Base-by-base conservation (phyloP, 2,797 vertebrate species). In the Gambelia wislizenii region DNA sequence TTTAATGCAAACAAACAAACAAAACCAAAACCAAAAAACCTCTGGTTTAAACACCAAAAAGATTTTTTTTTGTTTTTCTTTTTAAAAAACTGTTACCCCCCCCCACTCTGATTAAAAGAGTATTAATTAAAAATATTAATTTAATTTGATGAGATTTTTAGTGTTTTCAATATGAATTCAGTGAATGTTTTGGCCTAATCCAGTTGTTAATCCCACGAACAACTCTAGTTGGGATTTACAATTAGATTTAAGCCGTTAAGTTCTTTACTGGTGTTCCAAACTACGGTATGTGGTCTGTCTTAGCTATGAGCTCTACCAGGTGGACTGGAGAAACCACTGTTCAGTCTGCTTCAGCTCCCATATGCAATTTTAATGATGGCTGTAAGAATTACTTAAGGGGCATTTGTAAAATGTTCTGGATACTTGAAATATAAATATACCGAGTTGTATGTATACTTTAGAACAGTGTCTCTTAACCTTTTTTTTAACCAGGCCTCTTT, bases 121-220 rank as follows among this genome's bases (percentile, higher is more conserved):
- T 90, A 27, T 87, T 91, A 86, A 87, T 77, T 89, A 39, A 80
- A 89, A 87, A 27, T 72, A 70, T 70, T 91, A 84, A 33, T 87
- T 94, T 88, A 89, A 89, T 91, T 87, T 70, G 22, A 54, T 36
- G 85, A 39, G 61, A 85, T 30, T 75, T 77, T 36, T 54, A 64
- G 75, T 84, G 42, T 9, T 59, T 81, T 25, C 18, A 59, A 81
- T 27, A 81, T 80, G 20, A 80, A 56, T 36, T 59, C 33, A 76
- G 44, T 76, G 74, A 76, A 76, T 9, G 30, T 76, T 42, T 27
- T 67, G 64, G 12, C 30, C 27, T 67, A 67, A 67, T 33, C 64
- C 20, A 25, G 22, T 25, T 61, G 59, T 22, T 61, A 61, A 61
- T 61, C 20, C 64, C 27, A 67, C 27, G 30, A 67, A 33, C 10